Evolutionary conservation across 2,888 invertebrate genomes (phyloP).

Genomic region (Mythimna lalbum): DNA sequence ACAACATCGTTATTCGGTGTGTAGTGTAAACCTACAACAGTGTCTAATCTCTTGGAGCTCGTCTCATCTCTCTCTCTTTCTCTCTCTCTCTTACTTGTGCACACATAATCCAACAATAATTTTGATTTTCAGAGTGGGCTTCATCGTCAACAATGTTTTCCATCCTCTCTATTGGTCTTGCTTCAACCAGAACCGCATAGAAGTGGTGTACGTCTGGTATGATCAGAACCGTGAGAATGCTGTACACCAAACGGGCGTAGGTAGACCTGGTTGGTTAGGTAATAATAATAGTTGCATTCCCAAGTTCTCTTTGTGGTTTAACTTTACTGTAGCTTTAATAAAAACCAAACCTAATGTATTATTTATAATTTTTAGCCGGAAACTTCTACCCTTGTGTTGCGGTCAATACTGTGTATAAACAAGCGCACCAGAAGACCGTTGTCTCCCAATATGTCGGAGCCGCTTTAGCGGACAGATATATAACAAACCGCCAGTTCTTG

Average conservation of each 20-base stretch:
- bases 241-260: slow-evolving; percentile 85
- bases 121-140: slow-evolving; percentile 84
- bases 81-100: not conserved
- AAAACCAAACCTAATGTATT: not conserved
- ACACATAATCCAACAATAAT: not conserved
- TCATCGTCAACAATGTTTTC: slow-evolving; percentile 83
- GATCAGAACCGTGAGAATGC: slow-evolving; percentile 85
- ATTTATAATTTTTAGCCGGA: slow-evolving; percentile 75
- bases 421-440: slow-evolving; percentile 76
- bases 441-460: slow-evolving; percentile 78
- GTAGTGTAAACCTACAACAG: not conserved
- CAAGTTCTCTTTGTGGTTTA: not conserved
- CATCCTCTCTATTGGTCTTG: slow-evolving; percentile 88
- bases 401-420: slow-evolving; percentile 82
- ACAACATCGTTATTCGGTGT: slow-evolving; percentile 35
- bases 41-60: not conserved
- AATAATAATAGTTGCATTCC: slow-evolving; percentile 30
- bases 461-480: slow-evolving; percentile 82
- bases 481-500: slow-evolving; percentile 84
- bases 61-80: no score
- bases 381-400: slow-evolving; percentile 86
- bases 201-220: slow-evolving; percentile 89
- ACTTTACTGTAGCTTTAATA: not conserved
- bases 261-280: slow-evolving; percentile 86
- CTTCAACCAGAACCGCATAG: slow-evolving; percentile 86